Conservation (phyloP, 2,888 invertebrate genomes). For the Oithona nana region DNA sequence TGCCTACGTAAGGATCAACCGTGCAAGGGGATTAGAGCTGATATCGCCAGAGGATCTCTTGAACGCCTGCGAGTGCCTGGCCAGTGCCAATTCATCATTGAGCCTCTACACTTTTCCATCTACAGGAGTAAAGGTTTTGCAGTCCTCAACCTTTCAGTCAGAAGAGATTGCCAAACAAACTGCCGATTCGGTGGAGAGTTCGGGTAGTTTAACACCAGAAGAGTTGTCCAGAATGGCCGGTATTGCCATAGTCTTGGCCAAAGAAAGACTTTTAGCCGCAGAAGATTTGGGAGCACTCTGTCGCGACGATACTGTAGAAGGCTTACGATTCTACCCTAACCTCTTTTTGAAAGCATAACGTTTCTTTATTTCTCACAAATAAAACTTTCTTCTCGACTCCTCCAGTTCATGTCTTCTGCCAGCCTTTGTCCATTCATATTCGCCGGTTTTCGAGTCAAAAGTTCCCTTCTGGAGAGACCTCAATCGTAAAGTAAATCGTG, state of each 20-base stretch:
- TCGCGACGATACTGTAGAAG: conserved; percentile 87
- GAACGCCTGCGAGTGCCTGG: conserved; percentile 61
- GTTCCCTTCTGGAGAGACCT: conserved; percentile 86
- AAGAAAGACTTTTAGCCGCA: conserved; percentile 65
- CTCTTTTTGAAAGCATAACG: conserved; percentile 41
- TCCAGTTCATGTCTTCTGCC: conserved; percentile 85
- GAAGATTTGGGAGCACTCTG: conserved; percentile 72
- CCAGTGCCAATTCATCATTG: conserved; percentile 42
- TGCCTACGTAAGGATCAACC: conserved; percentile 86
- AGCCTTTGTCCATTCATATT: conserved; percentile 85
- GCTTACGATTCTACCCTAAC: conserved; percentile 83
- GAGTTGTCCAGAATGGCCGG: conserved; percentile 64
- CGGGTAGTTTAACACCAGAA: conserved; percentile 46
- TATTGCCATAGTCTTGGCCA: conserved; percentile 70
- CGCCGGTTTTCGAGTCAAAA: conserved; percentile 88
- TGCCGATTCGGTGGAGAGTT: conserved; percentile 24
- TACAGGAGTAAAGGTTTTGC: conserved; percentile 86
- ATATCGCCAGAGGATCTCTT: conserved; percentile 91
- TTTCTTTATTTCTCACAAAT: conserved; percentile 41
- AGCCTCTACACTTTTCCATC: conserved; percentile 57
- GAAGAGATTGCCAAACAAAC: conserved; percentile 30
- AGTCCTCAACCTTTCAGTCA: conserved; percentile 36
- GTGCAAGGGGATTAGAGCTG: conserved; percentile 84
- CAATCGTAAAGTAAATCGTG: conserved; percentile 81
- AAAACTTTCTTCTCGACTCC: conserved; percentile 74